Conservation (phyloP, 1,140 invertebrate species). For the Drosophila bocqueti region DNA sequence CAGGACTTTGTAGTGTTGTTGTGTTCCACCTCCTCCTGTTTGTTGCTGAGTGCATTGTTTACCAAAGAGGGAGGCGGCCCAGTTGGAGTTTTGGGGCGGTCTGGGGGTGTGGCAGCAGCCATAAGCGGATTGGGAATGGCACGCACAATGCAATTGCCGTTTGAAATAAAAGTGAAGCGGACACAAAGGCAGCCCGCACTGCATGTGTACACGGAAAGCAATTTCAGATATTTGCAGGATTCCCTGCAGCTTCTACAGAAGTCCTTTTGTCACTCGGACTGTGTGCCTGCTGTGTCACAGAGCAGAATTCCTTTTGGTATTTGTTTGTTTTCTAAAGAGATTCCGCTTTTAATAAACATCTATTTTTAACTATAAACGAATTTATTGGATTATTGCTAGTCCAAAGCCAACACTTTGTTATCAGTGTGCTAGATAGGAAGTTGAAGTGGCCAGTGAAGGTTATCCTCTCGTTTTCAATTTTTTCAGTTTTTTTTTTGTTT, state of each 20-base stretch:
- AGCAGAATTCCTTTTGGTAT: background rate
- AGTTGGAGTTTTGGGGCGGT: background rate
- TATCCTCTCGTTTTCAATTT: background rate
- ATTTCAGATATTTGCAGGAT: background rate
- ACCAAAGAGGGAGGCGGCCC: slow-evolving; percentile 23
- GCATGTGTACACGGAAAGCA: slow-evolving; percentile 16
- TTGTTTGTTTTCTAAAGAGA: background rate
- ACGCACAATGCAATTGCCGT: slow-evolving; percentile 71
- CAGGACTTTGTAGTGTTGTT: slow-evolving; percentile 39
- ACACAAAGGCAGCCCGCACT: slow-evolving; percentile 53
- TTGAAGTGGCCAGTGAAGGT: slow-evolving; percentile 3
- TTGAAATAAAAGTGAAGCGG: slow-evolving; percentile 62
- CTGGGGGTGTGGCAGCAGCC: slow-evolving; percentile 31
- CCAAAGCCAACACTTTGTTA: background rate
- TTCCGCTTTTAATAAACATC: background rate
- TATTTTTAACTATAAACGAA: background rate
- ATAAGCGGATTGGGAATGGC: slow-evolving; percentile 77
- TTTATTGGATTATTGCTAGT: background rate
- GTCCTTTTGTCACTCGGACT: background rate
- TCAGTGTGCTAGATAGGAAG: slow-evolving; percentile 11
- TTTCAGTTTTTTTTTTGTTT: slow-evolving; percentile 10
- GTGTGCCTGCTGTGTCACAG: background rate
- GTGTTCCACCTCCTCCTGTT: slow-evolving; percentile 26
- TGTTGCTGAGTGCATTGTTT: slow-evolving; percentile 73
- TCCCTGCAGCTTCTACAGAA: background rate